Evolutionary conservation across 2,888 invertebrate genomes (phyloP).

Genomic region (Stratiomys singularior): DNA sequence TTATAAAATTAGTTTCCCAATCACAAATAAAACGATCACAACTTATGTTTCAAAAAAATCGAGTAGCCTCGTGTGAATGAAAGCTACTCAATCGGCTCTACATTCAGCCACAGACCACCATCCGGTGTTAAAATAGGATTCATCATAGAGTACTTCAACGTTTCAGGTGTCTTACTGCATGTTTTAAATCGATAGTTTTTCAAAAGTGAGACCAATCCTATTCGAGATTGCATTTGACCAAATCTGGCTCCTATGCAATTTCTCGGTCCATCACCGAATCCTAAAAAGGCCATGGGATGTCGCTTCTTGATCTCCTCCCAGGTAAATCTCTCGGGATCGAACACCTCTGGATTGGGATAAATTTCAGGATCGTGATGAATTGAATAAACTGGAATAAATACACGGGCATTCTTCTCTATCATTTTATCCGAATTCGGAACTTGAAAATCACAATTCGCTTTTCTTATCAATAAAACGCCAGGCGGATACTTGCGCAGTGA

Average conservation of each 20-base stretch:
- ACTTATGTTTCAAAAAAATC: no score
- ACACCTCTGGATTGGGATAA: constrained; percentile 64
- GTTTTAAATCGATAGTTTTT: constrained; percentile 55
- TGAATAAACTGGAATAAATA: constrained; percentile 61
- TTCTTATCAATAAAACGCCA: constrained; percentile 59
- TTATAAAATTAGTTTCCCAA: no score
- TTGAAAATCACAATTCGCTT: constrained; percentile 59
- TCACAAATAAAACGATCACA: no score
- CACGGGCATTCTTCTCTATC: constrained; percentile 59
- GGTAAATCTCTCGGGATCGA: constrained; percentile 65
- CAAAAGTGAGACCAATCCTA: constrained; percentile 58
- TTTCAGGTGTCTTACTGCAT: constrained; percentile 54
- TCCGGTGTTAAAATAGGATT: constrained; percentile 44
- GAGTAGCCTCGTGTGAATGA: no score
- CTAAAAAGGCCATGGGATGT: constrained; percentile 60
- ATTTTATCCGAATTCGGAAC: constrained; percentile 58
- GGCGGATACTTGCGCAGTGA: constrained; percentile 66
- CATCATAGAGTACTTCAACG: constrained; percentile 51
- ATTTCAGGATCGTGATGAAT: constrained; percentile 65
- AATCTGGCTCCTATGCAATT: constrained; percentile 61
- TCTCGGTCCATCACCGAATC: constrained; percentile 62
- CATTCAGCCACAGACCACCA: constrained; percentile 48
- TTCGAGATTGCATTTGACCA: constrained; percentile 58
- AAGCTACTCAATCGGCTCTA: constrained; percentile 7
- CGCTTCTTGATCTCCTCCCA: constrained; percentile 56